A percentile compares a stretch with the other conserved stretches of the same genome.
phyloP scores from a whole-genome alignment of 2,888 invertebrate genomes.

The Synergus gifuensis region DNA sequence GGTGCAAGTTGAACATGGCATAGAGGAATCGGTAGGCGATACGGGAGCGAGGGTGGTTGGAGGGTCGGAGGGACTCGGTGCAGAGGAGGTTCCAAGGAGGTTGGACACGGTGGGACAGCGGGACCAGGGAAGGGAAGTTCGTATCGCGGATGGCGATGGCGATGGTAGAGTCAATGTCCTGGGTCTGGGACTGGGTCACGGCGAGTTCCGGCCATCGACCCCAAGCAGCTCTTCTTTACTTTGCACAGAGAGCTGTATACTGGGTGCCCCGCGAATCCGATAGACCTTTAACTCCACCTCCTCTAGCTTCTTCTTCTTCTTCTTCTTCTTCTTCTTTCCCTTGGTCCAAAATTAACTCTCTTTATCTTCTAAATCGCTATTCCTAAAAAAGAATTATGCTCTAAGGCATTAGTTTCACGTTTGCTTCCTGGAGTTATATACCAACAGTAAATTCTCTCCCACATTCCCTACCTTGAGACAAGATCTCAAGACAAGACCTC shows the following conservation, averaged over 20 bases:
- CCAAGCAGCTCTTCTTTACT: slow-evolving; percentile 73
- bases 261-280: slow-evolving; percentile 54
- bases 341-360: slow-evolving; percentile 39
- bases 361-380: slow-evolving; percentile 33
- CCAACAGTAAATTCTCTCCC: slow-evolving; percentile 38
- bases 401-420: slow-evolving; percentile 35
- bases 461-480: slow-evolving; percentile 33
- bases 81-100: slow-evolving; percentile 59
- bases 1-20: slow-evolving; percentile 63
- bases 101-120: slow-evolving; percentile 55
- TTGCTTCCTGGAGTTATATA: slow-evolving; percentile 38
- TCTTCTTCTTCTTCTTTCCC: slow-evolving; percentile 8
- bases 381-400: slow-evolving; percentile 35
- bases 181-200: slow-evolving; percentile 78
- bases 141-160: slow-evolving; percentile 77
- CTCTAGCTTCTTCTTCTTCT: slow-evolving; percentile 39
- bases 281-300: slow-evolving; percentile 54
- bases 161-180: slow-evolving; percentile 78
- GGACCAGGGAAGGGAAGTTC: slow-evolving; percentile 68
- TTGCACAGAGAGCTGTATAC: slow-evolving; percentile 69
- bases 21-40: slow-evolving; percentile 71
- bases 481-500: slow-evolving; percentile 29
- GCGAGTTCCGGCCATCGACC: slow-evolving; percentile 77
- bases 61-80: slow-evolving; percentile 54
- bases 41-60: slow-evolving; percentile 70